A percentile compares a stretch with the other conserved stretches of the same genome.
Conservation (phyloP, 1,140 invertebrate genomes). For the Rhizoglyphus robini region DNA sequence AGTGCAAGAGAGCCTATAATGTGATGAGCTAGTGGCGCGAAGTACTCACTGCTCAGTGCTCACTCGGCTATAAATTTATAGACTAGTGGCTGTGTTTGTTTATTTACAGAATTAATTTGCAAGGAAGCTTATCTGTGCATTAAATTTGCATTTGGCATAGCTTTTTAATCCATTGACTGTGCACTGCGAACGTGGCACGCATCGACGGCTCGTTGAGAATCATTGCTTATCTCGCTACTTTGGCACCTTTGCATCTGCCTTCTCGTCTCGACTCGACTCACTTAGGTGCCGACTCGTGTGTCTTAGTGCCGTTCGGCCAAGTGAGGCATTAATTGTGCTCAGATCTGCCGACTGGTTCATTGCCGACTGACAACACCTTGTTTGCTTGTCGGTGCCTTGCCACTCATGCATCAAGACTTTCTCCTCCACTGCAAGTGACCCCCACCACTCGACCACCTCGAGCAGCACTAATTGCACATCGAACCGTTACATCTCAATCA, state of each 20-base stretch:
- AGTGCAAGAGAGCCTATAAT: not conserved
- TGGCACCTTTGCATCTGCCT: not conserved
- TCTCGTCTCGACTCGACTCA: not conserved
- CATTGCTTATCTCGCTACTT: not conserved
- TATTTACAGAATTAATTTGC: slow-evolving; percentile 13
- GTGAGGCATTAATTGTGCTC: too few relatives aligned
- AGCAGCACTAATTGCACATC: too few relatives aligned
- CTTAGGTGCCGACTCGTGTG: too few relatives aligned
- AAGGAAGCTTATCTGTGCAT: slow-evolving; percentile 11
- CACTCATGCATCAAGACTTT: too few relatives aligned
- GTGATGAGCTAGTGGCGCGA: not conserved
- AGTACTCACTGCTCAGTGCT: too few relatives aligned
- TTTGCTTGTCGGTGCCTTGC: too few relatives aligned
- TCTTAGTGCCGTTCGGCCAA: too few relatives aligned
- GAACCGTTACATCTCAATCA: too few relatives aligned
- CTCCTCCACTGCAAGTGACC: too few relatives aligned
- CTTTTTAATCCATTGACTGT: not conserved
- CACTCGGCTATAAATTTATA: slow-evolving; percentile 11
- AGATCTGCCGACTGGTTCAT: too few relatives aligned
- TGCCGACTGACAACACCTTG: too few relatives aligned
- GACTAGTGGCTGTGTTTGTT: not conserved
- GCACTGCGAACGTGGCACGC: not conserved
- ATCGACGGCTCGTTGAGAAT: slow-evolving; percentile 11
- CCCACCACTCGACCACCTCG: too few relatives aligned
- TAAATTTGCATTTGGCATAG: slow-evolving; percentile 8